Conservation (phyloP, 2,113 vertebrate species). For the Porphyrio hochstetteri region DNA sequence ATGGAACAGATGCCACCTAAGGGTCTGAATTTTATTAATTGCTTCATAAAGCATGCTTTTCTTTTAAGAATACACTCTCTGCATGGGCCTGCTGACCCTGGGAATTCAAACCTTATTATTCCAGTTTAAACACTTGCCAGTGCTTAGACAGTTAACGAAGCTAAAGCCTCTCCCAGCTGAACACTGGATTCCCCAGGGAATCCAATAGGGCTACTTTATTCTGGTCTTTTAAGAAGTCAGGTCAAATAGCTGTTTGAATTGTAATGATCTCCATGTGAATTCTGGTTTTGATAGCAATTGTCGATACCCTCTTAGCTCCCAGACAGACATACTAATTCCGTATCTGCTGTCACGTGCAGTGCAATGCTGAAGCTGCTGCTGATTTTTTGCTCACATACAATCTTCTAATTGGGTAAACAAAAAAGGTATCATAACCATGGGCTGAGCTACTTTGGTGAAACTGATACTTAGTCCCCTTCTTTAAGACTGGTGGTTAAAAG, state of each 20-base stretch:
- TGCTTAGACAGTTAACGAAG: constrained; percentile 25
- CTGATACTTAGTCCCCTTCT: background rate
- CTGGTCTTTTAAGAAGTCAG: background rate
- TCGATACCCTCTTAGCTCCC: background rate
- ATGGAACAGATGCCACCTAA: constrained; percentile 30
- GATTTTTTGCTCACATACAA: background rate
- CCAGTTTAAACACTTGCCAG: constrained; percentile 39
- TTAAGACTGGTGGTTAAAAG: background rate
- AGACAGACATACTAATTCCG: background rate
- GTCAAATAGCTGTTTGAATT: constrained; percentile 43
- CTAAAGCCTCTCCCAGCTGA: constrained; percentile 29
- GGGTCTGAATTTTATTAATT: constrained; percentile 22
- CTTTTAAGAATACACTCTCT: constrained; percentile 8
- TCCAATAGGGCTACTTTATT: constrained; percentile 29
- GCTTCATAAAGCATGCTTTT: constrained; percentile 18
- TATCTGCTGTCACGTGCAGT: background rate
- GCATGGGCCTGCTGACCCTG: constrained; percentile 32
- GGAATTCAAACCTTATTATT: constrained; percentile 53
- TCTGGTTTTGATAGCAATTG: constrained; percentile 15
- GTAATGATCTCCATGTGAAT: constrained; percentile 35
- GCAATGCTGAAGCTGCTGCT: background rate
- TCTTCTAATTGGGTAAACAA: background rate
- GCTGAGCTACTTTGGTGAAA: background rate
- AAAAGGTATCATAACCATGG: background rate
- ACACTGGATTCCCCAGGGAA: constrained; percentile 2